Percentiles rank a stretch among this genome's conserved stretches.
Evolutionary conservation across 2,888 invertebrate genomes (phyloP).

Genomic region (Omphaloscelis lunosa): DNA sequence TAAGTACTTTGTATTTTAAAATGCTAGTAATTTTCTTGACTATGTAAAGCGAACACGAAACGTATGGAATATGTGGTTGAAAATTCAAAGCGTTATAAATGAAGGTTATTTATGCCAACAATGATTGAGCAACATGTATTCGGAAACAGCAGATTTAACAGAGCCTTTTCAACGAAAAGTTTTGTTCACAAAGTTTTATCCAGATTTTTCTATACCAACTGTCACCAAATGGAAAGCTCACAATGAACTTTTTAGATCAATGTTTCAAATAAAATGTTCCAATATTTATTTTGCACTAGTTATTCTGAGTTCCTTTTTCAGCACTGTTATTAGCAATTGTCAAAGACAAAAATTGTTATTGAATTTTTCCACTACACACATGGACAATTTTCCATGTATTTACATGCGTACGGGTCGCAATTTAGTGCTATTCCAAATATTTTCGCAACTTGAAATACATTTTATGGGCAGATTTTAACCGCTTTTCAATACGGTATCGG

Average conservation of each 20-base stretch:
- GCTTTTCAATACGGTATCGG: conserved; percentile 70
- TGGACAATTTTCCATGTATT: conserved; percentile 8
- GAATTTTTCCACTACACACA: conserved; percentile 1
- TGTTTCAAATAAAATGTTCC: conserved; percentile 25
- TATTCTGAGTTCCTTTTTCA: conserved; percentile 5
- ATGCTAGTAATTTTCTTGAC: not conserved
- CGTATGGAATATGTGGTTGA: not conserved
- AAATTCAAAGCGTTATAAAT: not conserved
- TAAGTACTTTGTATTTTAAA: not conserved
- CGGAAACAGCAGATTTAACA: conserved; percentile 9
- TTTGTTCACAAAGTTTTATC: not conserved
- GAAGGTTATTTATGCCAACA: not conserved
- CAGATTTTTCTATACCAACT: conserved; percentile 12
- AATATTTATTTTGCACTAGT: conserved; percentile 26
- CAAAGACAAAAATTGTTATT: conserved; percentile 7
- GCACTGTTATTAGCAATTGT: not conserved
- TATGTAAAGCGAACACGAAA: not conserved
- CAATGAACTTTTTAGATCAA: conserved; percentile 23
- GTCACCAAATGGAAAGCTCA: conserved; percentile 24
- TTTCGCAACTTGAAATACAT: conserved; percentile 55
- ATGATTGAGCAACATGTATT: conserved; percentile 5
- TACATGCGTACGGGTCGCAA: conserved; percentile 15
- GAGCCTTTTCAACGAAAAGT: conserved; percentile 10
- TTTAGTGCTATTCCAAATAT: conserved; percentile 53
- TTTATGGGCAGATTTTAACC: conserved; percentile 63